Evolutionary conservation across 2,888 invertebrate species (phyloP), one percentile per base, ranked within the genome.

Genomic region (Yponomeuta malinellus): DNA sequence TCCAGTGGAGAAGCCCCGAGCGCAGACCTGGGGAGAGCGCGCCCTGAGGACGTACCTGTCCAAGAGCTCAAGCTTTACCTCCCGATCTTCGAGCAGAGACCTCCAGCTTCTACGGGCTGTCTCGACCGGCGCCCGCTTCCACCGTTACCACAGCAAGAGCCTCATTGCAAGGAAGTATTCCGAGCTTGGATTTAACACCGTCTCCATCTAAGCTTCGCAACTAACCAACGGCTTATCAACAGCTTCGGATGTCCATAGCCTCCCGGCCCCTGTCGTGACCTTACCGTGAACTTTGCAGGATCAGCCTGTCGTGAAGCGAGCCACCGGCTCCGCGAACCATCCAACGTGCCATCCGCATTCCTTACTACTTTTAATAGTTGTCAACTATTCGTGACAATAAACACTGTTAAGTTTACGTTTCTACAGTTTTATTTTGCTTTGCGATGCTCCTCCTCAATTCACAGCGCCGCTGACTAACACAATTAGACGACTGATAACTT

Each of bases 21-120:
- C 97, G 23, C 96, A 97, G 87, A 97, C 96, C 48, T 97, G 97
- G 97, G 96, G 95, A 69, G 97, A 97, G 85, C 94, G 97, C 71
- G 95, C 95, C 64, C 93, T 97, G 73, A 93, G 97, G 76, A 95
- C 95, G 10, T 96, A 95, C 87, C 78, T 90, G 70, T 80, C 87
- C 74, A 94, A 96, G 71, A 94, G 95, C 80, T 95, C 95, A 73
- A 95, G 95, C 94, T 43, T 43, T 8, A 94, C 94, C 48, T 95
- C 95, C 83, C 89, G 95, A 71, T 89, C 95, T 72, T 93, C 94
- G 52, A 95, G 93, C 84, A 78, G 87, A 75, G 94, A 95, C 80
- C 83, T 87, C 68, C 85, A 89, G 71, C 90, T 95, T 73, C 92
- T 95, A 65, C 93, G 93, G 77, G 93, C 93, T 75, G 93, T 95